A percentile compares a stretch with the other conserved stretches of the same genome.
Evolutionary conservation across 1,140 invertebrate species (phyloP).

Genomic region (Drosophila mayri): DNA sequence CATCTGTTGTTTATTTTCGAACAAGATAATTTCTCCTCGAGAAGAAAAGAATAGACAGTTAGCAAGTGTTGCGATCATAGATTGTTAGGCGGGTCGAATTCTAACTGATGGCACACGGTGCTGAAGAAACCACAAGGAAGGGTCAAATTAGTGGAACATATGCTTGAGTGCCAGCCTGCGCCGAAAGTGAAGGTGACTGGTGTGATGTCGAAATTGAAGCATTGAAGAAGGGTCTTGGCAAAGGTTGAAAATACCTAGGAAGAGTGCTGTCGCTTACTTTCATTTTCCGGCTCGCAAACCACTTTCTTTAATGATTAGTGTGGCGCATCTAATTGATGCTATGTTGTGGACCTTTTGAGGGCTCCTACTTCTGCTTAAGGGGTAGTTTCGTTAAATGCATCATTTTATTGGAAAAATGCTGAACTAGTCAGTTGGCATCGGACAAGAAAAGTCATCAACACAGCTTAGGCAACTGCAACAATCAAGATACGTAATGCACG

Average conservation of each 20-base stretch:
- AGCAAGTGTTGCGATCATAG: constrained; percentile 42
- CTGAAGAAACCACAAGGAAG: constrained; percentile 49
- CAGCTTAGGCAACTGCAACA: constrained; percentile 35
- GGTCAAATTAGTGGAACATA: constrained; percentile 57
- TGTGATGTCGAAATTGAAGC: constrained; percentile 32
- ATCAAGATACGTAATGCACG: constrained; percentile 47
- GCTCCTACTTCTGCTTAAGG: constrained; percentile 41
- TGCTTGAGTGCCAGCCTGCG: constrained; percentile 52
- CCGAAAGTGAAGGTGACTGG: constrained; percentile 55
- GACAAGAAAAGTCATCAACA: constrained; percentile 59
- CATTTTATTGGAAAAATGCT: constrained; percentile 46
- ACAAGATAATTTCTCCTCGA: constrained; percentile 50
- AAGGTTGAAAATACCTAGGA: constrained; percentile 24
- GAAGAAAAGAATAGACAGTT: constrained; percentile 25
- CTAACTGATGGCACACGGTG: constrained; percentile 68
- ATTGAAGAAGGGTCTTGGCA: constrained; percentile 18
- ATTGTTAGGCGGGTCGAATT: constrained; percentile 50
- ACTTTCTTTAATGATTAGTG: constrained; percentile 54
- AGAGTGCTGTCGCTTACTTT: constrained; percentile 62
- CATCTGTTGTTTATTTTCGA: constrained; percentile 51
- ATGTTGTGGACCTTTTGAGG: constrained; percentile 56
- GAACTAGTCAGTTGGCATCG: constrained; percentile 47
- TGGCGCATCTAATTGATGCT: constrained; percentile 68
- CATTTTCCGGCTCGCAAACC: constrained; percentile 52
- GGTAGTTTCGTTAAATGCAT: constrained; percentile 63